Conservation (phyloP, 1,140 invertebrate species). For the Cherax destructor region DNA sequence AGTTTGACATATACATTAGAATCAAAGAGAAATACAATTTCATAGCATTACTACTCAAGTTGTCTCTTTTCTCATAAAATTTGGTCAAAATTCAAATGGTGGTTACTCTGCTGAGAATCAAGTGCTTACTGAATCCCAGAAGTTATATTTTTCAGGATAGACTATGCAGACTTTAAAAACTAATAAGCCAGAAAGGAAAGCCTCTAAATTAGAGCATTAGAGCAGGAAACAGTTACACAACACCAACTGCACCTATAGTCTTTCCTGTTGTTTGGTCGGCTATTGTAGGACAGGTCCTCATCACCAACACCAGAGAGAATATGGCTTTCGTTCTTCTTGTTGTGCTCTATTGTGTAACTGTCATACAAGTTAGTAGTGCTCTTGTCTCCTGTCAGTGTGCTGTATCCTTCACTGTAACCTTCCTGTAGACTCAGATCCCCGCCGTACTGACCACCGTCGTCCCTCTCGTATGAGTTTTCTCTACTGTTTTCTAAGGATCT, state of each 20-base stretch:
- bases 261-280: constrained; percentile 70
- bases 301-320: constrained; percentile 54
- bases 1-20: constrained; percentile 46
- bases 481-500: constrained; percentile 86
- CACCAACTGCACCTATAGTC: constrained; percentile 72
- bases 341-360: constrained; percentile 73
- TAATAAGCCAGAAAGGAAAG: constrained; percentile 48
- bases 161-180: constrained; percentile 42
- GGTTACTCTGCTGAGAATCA: constrained; percentile 21
- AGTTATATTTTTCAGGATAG: neutral
- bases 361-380: constrained; percentile 69
- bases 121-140: constrained; percentile 37
- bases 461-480: constrained; percentile 89
- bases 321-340: constrained; percentile 70
- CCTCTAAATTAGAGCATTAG: constrained; percentile 16
- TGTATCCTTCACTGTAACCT: constrained; percentile 17
- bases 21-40: constrained; percentile 34
- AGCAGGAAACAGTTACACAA: constrained; percentile 71
- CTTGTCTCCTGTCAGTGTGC: constrained; percentile 14
- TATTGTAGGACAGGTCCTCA: constrained; percentile 69
- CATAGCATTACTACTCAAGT: constrained; percentile 51
- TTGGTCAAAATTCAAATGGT: constrained; percentile 23
- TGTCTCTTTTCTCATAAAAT: constrained; percentile 23
- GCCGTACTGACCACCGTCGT: constrained; percentile 77
- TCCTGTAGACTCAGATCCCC: constrained; percentile 30